Conservation (phyloP, 1,140 invertebrate genomes). For the Steinernema feltiae region DNA sequence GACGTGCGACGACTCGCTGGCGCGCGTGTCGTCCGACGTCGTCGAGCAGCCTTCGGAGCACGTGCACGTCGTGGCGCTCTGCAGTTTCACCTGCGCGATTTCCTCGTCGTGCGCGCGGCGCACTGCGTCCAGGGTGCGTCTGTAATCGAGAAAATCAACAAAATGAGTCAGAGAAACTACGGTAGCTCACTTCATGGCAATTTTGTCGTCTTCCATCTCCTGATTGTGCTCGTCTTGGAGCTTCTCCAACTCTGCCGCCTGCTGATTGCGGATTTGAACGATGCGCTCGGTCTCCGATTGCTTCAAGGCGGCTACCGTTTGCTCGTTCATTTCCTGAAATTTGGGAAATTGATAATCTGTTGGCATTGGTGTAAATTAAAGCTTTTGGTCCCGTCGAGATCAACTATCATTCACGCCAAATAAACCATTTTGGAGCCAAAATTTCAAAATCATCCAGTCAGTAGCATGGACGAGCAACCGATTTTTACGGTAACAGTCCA, state of each 20-base stretch:
- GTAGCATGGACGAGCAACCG: no score
- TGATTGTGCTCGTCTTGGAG: slow-evolving; percentile 42
- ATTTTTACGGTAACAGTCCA: no score
- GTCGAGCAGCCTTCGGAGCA: slow-evolving; percentile 23
- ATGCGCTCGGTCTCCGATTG: background rate
- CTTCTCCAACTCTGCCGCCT: slow-evolving; percentile 30
- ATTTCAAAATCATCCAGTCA: no score
- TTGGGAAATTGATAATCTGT: no score
- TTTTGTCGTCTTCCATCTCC: slow-evolving; percentile 54
- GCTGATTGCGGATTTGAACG: background rate
- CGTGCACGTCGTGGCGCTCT: slow-evolving; percentile 15
- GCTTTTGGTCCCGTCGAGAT: no score
- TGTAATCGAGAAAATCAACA: no score
- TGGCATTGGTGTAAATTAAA: no score
- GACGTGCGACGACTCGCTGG: slow-evolving; percentile 20
- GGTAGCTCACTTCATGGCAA: slow-evolving; percentile 45
- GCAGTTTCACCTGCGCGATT: slow-evolving; percentile 70
- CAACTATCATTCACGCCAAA: no score
- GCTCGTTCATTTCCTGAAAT: slow-evolving; percentile 10
- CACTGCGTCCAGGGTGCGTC: slow-evolving; percentile 76
- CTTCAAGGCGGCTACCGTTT: background rate
- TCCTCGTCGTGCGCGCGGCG: slow-evolving; percentile 84
- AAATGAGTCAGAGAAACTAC: no score
- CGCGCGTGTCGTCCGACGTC: slow-evolving; percentile 18
- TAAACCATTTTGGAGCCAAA: no score